phyloP scores from a whole-genome alignment of 2,797 vertebrate species.

The Phataginus tetradactyla region DNA sequence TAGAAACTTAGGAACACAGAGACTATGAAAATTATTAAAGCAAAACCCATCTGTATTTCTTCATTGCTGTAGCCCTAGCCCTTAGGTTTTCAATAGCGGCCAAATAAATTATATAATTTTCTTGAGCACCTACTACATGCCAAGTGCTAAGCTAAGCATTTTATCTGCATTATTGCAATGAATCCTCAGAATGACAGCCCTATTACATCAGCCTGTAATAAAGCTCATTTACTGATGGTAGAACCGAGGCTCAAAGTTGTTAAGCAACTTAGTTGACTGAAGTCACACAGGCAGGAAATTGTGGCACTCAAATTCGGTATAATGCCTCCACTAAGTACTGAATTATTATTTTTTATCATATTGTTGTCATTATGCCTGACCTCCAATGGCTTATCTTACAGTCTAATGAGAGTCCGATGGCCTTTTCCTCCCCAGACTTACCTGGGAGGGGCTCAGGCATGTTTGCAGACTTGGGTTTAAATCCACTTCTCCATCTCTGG shows the following conservation, averaged over 20 bases:
- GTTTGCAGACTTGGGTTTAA: not conserved
- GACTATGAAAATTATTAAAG: not conserved
- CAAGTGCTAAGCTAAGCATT: not conserved
- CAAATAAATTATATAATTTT: slow-evolving; percentile 21
- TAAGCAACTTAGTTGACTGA: not conserved
- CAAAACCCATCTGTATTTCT: not conserved
- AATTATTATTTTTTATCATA: not conserved
- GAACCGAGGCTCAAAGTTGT: not conserved
- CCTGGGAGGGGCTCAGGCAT: not conserved
- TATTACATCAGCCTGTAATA: not conserved
- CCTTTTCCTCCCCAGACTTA: not conserved
- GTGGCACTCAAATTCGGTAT: not conserved
- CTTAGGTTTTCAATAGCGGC: not conserved
- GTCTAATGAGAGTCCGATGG: not conserved
- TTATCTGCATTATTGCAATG: not conserved
- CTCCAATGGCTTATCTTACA: not conserved
- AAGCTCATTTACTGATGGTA: not conserved
- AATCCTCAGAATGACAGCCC: not conserved
- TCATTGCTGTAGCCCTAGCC: not conserved
- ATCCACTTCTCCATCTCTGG: not conserved
- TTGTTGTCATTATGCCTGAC: not conserved
- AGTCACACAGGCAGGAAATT: not conserved
- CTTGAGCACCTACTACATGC: not conserved
- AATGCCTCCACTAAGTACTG: not conserved
- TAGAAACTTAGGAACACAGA: not conserved